Evolutionary conservation across 2,888 invertebrate species (phyloP).

Genomic region (Prosapia bicincta): DNA sequence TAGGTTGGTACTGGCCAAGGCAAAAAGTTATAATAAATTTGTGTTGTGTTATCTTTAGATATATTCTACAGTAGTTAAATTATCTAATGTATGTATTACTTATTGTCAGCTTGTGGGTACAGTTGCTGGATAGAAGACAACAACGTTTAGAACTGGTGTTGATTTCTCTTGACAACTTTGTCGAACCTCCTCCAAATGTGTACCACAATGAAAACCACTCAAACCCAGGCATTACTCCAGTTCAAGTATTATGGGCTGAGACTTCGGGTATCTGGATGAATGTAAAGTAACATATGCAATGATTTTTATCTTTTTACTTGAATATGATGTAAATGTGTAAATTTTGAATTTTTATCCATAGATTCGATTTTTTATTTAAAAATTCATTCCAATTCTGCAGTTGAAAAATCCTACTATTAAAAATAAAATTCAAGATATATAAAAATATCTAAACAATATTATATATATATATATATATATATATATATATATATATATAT

Average conservation of each 20-base stretch:
- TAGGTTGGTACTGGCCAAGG: too few relatives aligned
- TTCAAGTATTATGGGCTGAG: slow-evolving; percentile 47
- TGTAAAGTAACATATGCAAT: slow-evolving; percentile 52
- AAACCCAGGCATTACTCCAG: slow-evolving; percentile 41
- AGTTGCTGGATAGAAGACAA: slow-evolving; percentile 84
- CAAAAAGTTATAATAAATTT: too few relatives aligned
- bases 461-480: too few relatives aligned
- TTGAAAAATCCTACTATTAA: too few relatives aligned
- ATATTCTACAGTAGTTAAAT: too few relatives aligned
- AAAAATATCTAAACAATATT: too few relatives aligned
- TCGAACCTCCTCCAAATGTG: slow-evolving; percentile 48
- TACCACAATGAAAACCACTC: slow-evolving; percentile 35
- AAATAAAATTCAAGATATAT: too few relatives aligned
- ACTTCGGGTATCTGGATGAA: slow-evolving; percentile 87
- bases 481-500: too few relatives aligned
- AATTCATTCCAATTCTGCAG: too few relatives aligned
- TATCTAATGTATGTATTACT: too few relatives aligned
- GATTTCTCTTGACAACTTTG: slow-evolving; percentile 76
- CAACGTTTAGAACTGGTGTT: slow-evolving; percentile 79
- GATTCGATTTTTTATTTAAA: too few relatives aligned
- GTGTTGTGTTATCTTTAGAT: too few relatives aligned
- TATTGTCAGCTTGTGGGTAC: slow-evolving; percentile 86
- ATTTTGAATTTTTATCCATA: neutral
- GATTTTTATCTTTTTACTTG: neutral
- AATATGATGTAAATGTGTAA: neutral